These are phyloP conservation scores for Cosmia pyralina DNA, from an alignment of 2,888 invertebrate genomes.

Conservation along the genomic window DNA sequence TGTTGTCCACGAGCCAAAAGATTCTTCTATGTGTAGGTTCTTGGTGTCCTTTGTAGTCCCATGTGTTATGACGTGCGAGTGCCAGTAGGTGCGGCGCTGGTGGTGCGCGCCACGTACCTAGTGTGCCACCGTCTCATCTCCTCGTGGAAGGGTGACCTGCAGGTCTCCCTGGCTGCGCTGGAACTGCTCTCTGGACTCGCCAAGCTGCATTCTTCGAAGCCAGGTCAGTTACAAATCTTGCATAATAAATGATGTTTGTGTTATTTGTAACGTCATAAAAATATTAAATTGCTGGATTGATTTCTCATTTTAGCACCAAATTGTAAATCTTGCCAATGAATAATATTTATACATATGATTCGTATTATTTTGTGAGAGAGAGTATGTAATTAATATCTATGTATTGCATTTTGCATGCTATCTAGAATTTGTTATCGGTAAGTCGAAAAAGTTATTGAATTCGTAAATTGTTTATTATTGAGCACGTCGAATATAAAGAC, in stretches of 20 bases:
- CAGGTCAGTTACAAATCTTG: slow-evolving; percentile 91
- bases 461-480: not conserved
- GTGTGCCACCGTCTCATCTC: slow-evolving; percentile 98
- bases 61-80: slow-evolving; percentile 32
- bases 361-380: not conserved
- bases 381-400: slow-evolving; percentile 12
- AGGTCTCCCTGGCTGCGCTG: slow-evolving; percentile 97
- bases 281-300: not conserved
- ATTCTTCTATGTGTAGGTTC: not conserved
- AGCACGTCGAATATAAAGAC: not conserved
- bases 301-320: not conserved
- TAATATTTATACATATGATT: not conserved
- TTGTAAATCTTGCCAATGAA: not conserved
- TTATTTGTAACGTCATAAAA: not conserved
- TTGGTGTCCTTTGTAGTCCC: not conserved
- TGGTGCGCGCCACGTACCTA: slow-evolving; percentile 97
- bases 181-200: slow-evolving; percentile 97
- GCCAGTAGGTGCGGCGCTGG: slow-evolving; percentile 91
- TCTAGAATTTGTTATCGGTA: slow-evolving; percentile 85
- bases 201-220: slow-evolving; percentile 96
- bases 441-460: slow-evolving; percentile 62
- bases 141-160: slow-evolving; percentile 98
- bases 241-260: not conserved
- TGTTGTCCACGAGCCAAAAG: not conserved
- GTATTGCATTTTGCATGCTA: slow-evolving; percentile 75